phyloP scores from a whole-genome alignment of 2,888 invertebrate species.

The Pandemis corylana region DNA sequence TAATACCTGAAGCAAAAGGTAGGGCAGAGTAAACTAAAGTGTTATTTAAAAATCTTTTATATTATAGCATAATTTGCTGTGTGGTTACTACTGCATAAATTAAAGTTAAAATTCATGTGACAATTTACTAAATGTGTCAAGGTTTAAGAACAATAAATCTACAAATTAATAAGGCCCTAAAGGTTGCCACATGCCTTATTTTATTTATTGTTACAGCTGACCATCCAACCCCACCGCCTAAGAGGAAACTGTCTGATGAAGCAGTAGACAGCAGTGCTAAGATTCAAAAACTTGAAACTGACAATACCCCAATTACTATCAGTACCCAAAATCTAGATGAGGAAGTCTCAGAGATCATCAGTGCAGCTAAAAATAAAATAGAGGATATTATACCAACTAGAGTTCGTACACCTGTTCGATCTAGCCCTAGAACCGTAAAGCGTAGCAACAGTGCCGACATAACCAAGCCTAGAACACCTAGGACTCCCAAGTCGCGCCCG shows the following conservation, averaged over 20 bases:
- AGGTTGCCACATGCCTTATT: not conserved
- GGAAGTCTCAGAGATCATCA: constrained; percentile 71
- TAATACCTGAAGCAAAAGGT: constrained; percentile 37
- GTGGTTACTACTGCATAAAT: too few relatives aligned
- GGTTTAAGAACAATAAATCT: too few relatives aligned
- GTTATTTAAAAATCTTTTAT: too few relatives aligned
- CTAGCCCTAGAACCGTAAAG: constrained; percentile 72
- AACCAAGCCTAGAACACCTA: constrained; percentile 66
- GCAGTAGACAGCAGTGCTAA: constrained; percentile 61
- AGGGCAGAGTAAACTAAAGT: not conserved
- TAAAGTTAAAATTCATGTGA: too few relatives aligned
- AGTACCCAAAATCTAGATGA: constrained; percentile 70
- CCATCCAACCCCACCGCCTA: constrained; percentile 52
- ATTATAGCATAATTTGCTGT: too few relatives aligned
- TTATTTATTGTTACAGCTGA: constrained; percentile 55
- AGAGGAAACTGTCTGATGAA: constrained; percentile 72
- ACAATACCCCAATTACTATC: constrained; percentile 57
- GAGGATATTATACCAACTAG: constrained; percentile 64
- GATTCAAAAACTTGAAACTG: constrained; percentile 68
- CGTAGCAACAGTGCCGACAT: constrained; percentile 75
- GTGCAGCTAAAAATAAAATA: constrained; percentile 57
- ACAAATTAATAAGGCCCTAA: too few relatives aligned
- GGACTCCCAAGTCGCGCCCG: constrained; percentile 69
- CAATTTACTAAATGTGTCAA: too few relatives aligned
- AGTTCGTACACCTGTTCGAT: constrained; percentile 63